Evolutionary conservation across 2,888 invertebrate species (phyloP), one percentile per base, ranked within the genome.

Genomic region (Caenorhabditis macrosperma): DNA sequence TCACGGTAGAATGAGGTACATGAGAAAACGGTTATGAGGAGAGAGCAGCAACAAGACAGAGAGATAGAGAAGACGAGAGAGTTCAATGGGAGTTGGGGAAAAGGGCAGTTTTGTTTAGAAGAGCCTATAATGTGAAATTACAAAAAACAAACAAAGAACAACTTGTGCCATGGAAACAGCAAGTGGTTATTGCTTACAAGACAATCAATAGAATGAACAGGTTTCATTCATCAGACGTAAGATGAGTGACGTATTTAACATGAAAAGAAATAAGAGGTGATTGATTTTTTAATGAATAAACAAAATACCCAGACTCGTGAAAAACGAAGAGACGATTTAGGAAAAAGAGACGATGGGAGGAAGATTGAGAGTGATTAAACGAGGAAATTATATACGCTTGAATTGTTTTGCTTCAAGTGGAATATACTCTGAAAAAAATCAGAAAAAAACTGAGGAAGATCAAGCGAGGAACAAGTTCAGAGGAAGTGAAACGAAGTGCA

Each of bases 241-340:
- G 26, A 15, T 60, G 57, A 50, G 52, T 52, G 33, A 44, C n/a
- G n/a, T n/a, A n/a, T 48, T 26, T 48, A 54, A 72, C n/a, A 38
- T 38, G 12, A 41, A 35, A 61, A 50, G 41, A 61, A 17, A 7
- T 41, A 54, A 44, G 30, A 9, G 33, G 17, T 52, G 55, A 48
- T n/a, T 17, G 6, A 28, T 22, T 44, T 20, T 28, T 50, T 17
- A 41, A 41, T 20, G 33, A 35, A 48, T 44, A 33, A 52, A 20
- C 20, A 26, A 66, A 52, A 61, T 41, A 52, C 48, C 52, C 50
- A 66, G 41, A 68, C 54, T 61, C 68, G 61, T 68, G 57, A 48
- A 38, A 76, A 1, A 10, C 48, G 59, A 33, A 60, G 38, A 77
- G 30, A 59, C 46, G 48, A 59, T n/a, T n/a, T 22, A 38, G 38